Percentiles rank a stretch among this genome's conserved stretches.
Conservation (phyloP, 2,113 vertebrate genomes). For the Cryptotis parvus region DNA sequence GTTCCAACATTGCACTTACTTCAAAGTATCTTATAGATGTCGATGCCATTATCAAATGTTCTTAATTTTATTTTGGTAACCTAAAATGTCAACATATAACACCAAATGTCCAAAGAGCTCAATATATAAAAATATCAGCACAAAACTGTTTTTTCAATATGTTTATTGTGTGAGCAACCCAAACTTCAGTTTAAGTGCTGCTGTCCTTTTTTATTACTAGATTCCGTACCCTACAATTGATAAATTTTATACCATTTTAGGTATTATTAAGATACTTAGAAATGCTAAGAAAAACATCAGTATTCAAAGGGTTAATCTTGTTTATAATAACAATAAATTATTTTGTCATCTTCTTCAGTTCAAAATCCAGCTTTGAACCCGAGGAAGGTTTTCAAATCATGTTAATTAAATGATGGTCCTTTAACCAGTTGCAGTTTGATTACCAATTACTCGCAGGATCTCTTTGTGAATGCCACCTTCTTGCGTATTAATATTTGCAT, state of each 20-base stretch:
- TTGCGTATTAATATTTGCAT: conserved; percentile 94
- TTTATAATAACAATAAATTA: conserved; percentile 88
- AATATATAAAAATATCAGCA: conserved; percentile 92
- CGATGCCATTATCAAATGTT: conserved; percentile 83
- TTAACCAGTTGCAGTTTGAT: conserved; percentile 95
- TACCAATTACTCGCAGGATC: conserved; percentile 95
- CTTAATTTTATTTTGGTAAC: conserved; percentile 76
- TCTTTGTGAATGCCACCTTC: conserved; percentile 93
- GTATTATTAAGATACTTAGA: conserved; percentile 87
- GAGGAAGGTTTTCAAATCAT: conserved; percentile 87
- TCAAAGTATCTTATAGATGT: conserved; percentile 84
- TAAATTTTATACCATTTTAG: conserved; percentile 84
- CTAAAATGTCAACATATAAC: conserved; percentile 86
- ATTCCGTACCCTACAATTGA: conserved; percentile 84
- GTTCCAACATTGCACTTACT: conserved; percentile 84
- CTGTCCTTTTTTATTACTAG: conserved; percentile 86
- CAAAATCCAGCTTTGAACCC: conserved; percentile 93
- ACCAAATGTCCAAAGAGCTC: conserved; percentile 86
- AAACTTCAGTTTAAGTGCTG: conserved; percentile 86
- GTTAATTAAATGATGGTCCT: conserved; percentile 81
- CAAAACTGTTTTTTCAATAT: conserved; percentile 89
- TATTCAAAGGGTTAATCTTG: conserved; percentile 90
- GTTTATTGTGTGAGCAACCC: conserved; percentile 88
- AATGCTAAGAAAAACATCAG: conserved; percentile 89
- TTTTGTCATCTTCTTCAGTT: conserved; percentile 89